Evolutionary conservation across 2,113 vertebrate species (phyloP).

Genomic region (Baryphthengus martii): DNA sequence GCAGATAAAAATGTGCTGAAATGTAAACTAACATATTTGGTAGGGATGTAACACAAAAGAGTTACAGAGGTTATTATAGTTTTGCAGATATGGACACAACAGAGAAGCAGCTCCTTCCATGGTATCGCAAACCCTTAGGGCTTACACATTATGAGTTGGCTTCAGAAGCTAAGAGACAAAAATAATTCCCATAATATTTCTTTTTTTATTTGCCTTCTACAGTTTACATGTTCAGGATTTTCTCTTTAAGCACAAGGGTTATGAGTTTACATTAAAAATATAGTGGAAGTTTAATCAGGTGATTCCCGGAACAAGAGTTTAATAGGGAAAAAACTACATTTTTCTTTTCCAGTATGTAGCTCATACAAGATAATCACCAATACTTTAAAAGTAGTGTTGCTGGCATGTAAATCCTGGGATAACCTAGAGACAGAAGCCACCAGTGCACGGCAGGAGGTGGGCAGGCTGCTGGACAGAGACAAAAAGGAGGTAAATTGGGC

Average conservation of each 20-base stretch:
- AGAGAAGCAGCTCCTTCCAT: background rate
- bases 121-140: background rate
- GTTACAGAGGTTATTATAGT: background rate
- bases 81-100: background rate
- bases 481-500: background rate
- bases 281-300: background rate
- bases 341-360: background rate
- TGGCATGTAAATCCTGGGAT: background rate
- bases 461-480: background rate
- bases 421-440: background rate
- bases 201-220: background rate
- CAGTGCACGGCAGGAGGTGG: background rate
- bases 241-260: background rate
- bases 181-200: background rate
- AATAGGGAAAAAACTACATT: background rate
- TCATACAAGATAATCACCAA: background rate
- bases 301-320: background rate
- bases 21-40: constrained; percentile 13
- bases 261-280: background rate
- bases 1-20: constrained; percentile 28
- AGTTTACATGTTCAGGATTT: background rate
- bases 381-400: background rate
- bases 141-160: background rate
- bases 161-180: background rate
- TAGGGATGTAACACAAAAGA: background rate